A percentile compares a stretch with the other conserved stretches of the same genome.
Evolutionary conservation across 2,888 invertebrate genomes (phyloP).

Genomic region (Isotomurus palustris): DNA sequence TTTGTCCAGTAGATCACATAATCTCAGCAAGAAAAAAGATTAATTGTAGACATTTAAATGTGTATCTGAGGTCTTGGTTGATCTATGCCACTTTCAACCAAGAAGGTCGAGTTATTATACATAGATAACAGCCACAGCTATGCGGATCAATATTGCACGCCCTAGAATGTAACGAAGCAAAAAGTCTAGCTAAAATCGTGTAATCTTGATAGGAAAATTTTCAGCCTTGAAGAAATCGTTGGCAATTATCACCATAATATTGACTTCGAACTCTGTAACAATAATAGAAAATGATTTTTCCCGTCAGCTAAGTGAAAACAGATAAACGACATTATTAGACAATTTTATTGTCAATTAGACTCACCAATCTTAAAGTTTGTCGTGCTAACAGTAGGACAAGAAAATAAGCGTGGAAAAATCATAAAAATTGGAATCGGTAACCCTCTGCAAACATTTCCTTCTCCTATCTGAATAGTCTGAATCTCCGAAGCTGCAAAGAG

Average conservation of each 20-base stretch:
- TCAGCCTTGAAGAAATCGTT: slow-evolving; percentile 91
- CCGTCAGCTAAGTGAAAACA: too few relatives aligned
- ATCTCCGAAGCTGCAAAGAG: slow-evolving; percentile 79
- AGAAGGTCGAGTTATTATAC: too few relatives aligned
- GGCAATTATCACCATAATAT: slow-evolving; percentile 85
- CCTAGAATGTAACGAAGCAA: too few relatives aligned
- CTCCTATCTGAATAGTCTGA: slow-evolving; percentile 95
- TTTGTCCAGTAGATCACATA: too few relatives aligned
- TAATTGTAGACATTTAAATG: too few relatives aligned
- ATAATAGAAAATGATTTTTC: slow-evolving; percentile 2
- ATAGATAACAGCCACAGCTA: too few relatives aligned
- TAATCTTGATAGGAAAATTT: slow-evolving; percentile 76
- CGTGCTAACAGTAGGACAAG: slow-evolving; percentile 85
- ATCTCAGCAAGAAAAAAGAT: too few relatives aligned
- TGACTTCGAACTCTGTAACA: slow-evolving; percentile 86
- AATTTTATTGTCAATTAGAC: slow-evolving; percentile 35
- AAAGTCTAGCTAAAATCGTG: slow-evolving; percentile 53
- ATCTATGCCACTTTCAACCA: too few relatives aligned
- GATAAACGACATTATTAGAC: background rate
- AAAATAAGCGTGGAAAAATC: slow-evolving; percentile 91
- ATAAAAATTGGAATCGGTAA: slow-evolving; percentile 86
- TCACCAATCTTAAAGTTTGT: slow-evolving; percentile 91
- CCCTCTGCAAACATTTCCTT: slow-evolving; percentile 79
- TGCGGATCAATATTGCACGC: too few relatives aligned
- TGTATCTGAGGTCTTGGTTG: too few relatives aligned